Percentiles rank a stretch among this genome's conserved stretches.
These are phyloP conservation scores for Abramis brama DNA, from an alignment of 2,113 vertebrate genomes.

Conservation along the genomic window DNA sequence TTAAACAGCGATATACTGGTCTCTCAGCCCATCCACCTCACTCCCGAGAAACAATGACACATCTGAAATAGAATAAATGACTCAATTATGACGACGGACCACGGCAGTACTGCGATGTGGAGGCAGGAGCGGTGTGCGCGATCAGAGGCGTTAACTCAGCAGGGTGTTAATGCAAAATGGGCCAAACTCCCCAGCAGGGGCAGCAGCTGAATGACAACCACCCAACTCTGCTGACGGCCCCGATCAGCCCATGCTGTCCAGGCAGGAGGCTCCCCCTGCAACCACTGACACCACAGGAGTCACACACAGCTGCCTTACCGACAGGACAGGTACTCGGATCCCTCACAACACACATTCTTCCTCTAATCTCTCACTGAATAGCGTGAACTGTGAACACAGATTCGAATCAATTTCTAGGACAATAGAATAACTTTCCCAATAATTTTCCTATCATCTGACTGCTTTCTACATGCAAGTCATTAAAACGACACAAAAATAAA, in stretches of 20 bases:
- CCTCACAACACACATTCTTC: constrained; percentile 57
- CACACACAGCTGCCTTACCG: constrained; percentile 70
- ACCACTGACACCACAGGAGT: constrained; percentile 68
- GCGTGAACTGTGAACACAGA: neutral
- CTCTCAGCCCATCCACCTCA: neutral
- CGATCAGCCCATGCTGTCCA: constrained; percentile 70
- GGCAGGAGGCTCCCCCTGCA: constrained; percentile 65
- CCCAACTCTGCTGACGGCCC: constrained; percentile 74
- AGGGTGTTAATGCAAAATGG: constrained; percentile 82
- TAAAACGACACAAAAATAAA: neutral
- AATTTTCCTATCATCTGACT: too few species aligned
- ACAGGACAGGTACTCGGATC: constrained; percentile 68
- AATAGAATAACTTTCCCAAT: too few species aligned
- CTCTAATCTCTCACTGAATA: neutral
- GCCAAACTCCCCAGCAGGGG: constrained; percentile 75
- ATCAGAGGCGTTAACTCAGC: constrained; percentile 85
- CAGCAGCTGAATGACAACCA: constrained; percentile 78
- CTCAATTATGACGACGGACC: constrained; percentile 88
- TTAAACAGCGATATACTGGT: neutral
- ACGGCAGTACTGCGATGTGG: constrained; percentile 76
- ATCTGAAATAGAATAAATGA: constrained; percentile 87
- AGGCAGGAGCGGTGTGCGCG: constrained; percentile 71
- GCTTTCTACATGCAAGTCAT: too few species aligned
- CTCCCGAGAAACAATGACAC: constrained; percentile 53
- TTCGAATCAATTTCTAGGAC: too few species aligned